These are phyloP conservation scores for Caenorhabditis auriculariae DNA, from an alignment of 2,888 invertebrate genomes.

Conservation along the genomic window DNA sequence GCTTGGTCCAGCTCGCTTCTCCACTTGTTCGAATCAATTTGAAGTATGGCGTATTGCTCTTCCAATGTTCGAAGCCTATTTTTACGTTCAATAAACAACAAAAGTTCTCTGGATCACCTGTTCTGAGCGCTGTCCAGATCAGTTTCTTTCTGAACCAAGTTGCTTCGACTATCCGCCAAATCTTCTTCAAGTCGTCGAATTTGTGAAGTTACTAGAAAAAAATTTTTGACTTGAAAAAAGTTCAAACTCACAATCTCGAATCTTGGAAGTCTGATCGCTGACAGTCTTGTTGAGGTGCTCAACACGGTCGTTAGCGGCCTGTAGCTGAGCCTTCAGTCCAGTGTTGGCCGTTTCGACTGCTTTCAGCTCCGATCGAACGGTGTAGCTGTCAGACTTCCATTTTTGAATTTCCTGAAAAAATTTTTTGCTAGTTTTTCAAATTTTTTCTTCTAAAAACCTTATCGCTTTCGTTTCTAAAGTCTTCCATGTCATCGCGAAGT, in stretches of 20 bases:
- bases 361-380: slow-evolving; percentile 56
- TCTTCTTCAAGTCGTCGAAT: slow-evolving; percentile 62
- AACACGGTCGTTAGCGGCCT: slow-evolving; percentile 52
- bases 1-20: slow-evolving; percentile 42
- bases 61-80: slow-evolving; percentile 48
- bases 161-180: slow-evolving; percentile 49
- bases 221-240: background rate
- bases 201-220: slow-evolving; percentile 50
- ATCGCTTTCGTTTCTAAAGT: slow-evolving; percentile 51
- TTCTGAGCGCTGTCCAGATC: slow-evolving; percentile 57
- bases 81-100: background rate
- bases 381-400: slow-evolving; percentile 61
- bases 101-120: slow-evolving; percentile 11
- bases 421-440: no score
- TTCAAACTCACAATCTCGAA: slow-evolving; percentile 52
- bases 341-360: slow-evolving; percentile 55
- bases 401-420: slow-evolving; percentile 56
- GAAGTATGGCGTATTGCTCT: slow-evolving; percentile 52
- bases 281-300: slow-evolving; percentile 58
- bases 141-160: slow-evolving; percentile 46
- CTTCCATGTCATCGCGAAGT: slow-evolving; percentile 58
- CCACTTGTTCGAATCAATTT: slow-evolving; percentile 49
- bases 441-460: slow-evolving; percentile 44
- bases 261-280: slow-evolving; percentile 56
- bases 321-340: slow-evolving; percentile 57